Conservation (phyloP, 2,113 vertebrate species). For the Lasiurus borealis region DNA sequence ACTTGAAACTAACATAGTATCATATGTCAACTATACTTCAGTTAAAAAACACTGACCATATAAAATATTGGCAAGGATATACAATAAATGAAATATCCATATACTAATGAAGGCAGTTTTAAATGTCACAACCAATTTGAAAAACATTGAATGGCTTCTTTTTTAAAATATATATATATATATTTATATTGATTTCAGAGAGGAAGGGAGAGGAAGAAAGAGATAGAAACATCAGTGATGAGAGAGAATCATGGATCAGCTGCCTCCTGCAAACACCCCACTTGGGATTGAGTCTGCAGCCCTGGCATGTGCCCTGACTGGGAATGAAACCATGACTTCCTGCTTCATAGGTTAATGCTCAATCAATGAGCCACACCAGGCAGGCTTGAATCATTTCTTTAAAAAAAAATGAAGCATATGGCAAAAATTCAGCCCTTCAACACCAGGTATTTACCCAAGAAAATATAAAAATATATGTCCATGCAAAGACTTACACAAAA, state of each 20-base stretch:
- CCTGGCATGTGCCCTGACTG: too few species aligned
- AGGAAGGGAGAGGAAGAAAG: too few species aligned
- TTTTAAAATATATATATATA: too few species aligned
- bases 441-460: background rate
- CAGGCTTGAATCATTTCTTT: background rate
- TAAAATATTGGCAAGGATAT: background rate
- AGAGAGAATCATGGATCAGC: too few species aligned
- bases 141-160: background rate
- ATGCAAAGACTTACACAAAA: background rate
- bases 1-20: background rate
- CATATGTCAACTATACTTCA: background rate
- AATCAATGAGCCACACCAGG: too few species aligned
- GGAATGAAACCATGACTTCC: too few species aligned
- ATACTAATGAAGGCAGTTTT: background rate
- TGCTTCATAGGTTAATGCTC: too few species aligned
- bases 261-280: too few species aligned
- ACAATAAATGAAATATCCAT: background rate
- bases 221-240: too few species aligned
- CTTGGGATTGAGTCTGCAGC: too few species aligned
- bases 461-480: background rate
- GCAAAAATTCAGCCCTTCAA: background rate
- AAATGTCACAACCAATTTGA: background rate
- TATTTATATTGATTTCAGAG: too few species aligned
- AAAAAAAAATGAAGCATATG: background rate
- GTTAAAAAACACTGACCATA: background rate